Conservation (phyloP, 1,140 invertebrate genomes). For the Drosophila athabasca region DNA sequence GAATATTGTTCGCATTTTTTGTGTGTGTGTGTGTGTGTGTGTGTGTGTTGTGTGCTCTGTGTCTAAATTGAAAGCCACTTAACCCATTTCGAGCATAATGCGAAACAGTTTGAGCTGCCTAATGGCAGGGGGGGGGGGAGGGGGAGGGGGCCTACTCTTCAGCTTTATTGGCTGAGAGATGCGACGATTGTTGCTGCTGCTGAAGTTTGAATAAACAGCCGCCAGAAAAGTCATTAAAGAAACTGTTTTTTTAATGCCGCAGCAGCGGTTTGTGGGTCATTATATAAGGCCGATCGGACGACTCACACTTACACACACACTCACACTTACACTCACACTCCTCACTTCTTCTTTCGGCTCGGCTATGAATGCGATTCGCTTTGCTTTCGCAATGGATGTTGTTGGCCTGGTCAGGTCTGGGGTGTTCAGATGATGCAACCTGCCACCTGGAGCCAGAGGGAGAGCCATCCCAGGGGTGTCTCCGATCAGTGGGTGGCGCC, state of each 20-base stretch:
- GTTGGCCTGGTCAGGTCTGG: slow-evolving; percentile 27
- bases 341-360: background rate
- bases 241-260: slow-evolving; percentile 45
- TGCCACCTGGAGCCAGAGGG: background rate
- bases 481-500: too few species aligned
- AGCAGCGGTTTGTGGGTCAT: slow-evolving; percentile 59
- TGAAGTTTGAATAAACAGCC: slow-evolving; percentile 38
- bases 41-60: slow-evolving; percentile 9
- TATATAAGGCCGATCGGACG: slow-evolving; percentile 44
- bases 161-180: slow-evolving; percentile 63
- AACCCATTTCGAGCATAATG: slow-evolving; percentile 77
- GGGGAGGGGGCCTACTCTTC: slow-evolving; percentile 13
- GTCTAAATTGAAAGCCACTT: slow-evolving; percentile 76
- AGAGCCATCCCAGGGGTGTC: too few species aligned
- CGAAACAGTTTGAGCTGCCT: slow-evolving; percentile 61
- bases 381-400: slow-evolving; percentile 55
- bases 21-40: slow-evolving; percentile 2
- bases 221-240: slow-evolving; percentile 63
- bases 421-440: slow-evolving; percentile 12
- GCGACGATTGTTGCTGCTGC: slow-evolving; percentile 21
- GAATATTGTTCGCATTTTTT: slow-evolving; percentile 50
- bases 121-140: slow-evolving; percentile 1
- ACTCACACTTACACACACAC: too few species aligned
- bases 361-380: slow-evolving; percentile 40
- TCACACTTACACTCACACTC: too few species aligned